These are phyloP conservation scores for Benthochromis sp. DNA, from an alignment of 2,113 vertebrate genomes.

Conservation along the genomic window DNA sequence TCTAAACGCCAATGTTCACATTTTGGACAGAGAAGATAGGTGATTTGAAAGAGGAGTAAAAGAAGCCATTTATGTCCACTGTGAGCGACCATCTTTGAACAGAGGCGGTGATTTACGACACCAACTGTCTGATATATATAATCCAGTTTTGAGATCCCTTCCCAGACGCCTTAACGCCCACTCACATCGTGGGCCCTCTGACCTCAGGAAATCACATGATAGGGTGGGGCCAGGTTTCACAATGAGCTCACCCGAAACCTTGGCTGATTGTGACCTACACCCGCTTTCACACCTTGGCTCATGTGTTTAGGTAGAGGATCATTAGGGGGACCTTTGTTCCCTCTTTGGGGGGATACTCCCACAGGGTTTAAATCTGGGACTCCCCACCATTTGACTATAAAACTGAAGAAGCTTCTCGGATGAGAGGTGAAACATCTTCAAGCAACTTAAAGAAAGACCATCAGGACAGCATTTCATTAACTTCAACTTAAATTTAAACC, in stretches of 20 bases:
- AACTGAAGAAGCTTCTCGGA: neutral
- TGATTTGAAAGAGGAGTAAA: neutral
- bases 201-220: neutral
- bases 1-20: neutral
- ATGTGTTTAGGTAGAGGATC: neutral
- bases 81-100: fast-evolving
- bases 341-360: fast-evolving
- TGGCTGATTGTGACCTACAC: neutral
- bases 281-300: neutral
- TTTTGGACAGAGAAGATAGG: neutral
- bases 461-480: neutral
- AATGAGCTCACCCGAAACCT: neutral
- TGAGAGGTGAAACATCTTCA: neutral
- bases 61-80: neutral
- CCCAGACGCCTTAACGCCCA: fast-evolving
- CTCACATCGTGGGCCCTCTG: neutral
- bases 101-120: neutral
- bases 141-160: neutral
- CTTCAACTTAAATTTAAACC: neutral
- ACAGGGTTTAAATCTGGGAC: neutral
- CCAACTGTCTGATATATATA: neutral
- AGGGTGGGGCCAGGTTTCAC: neutral
- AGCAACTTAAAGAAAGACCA: neutral
- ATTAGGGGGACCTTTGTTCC: fast-evolving
- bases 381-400: neutral